Conservation (phyloP, 2,888 invertebrate genomes). For the Mimachlamys varia region DNA sequence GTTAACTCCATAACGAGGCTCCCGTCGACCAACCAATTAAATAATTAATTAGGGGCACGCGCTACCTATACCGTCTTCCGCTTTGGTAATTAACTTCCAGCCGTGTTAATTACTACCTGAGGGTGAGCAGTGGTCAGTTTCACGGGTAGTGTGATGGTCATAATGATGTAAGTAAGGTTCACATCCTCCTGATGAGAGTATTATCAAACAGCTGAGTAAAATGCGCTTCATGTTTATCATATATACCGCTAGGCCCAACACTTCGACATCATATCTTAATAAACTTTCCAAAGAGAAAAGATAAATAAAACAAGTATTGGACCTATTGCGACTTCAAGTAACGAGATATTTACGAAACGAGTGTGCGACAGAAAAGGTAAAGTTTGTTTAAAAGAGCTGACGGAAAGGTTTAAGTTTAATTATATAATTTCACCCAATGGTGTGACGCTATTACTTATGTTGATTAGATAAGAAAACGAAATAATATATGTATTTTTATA, state of each 20-base stretch:
- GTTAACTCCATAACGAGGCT: conserved; percentile 1
- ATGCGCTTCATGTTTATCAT: not conserved
- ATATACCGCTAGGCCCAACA: not conserved
- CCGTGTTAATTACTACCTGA: not conserved
- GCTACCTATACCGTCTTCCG: not conserved
- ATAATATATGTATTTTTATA: not conserved
- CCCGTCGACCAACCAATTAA: not conserved
- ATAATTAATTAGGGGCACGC: not conserved
- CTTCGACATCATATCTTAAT: not conserved
- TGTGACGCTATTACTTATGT: not conserved
- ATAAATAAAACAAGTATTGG: not conserved
- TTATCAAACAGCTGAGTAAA: not conserved
- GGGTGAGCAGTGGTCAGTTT: not conserved
- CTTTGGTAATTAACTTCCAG: not conserved
- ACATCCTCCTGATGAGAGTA: not conserved
- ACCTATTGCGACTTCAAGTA: not conserved
- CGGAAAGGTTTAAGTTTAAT: not conserved
- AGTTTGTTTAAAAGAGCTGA: not conserved
- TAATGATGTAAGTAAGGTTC: not conserved
- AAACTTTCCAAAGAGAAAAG: not conserved
- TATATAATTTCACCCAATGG: not conserved
- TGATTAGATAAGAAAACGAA: not conserved
- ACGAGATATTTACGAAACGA: not conserved
- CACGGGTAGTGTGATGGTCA: not conserved
- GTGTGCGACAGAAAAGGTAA: not conserved